Evolutionary conservation across 2,888 invertebrate genomes (phyloP), one percentile per base, ranked within the genome.

Genomic region (Coleophora deauratella): DNA sequence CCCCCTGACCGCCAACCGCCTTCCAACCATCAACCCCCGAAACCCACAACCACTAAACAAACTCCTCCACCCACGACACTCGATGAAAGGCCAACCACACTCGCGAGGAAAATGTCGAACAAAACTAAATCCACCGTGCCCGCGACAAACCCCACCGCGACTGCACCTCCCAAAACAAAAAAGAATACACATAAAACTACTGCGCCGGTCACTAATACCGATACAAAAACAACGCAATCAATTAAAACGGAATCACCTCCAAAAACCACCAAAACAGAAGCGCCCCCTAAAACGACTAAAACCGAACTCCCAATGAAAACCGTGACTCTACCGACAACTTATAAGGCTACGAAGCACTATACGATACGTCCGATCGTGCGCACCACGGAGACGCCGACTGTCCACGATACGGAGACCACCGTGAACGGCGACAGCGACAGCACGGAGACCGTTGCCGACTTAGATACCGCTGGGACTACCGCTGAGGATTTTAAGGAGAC

Each of bases 291-390:
- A 36, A 64, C 71, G 36, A 21, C 21, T 21, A 21, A 21, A 21
- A 21, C 21, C 6, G 21, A 21, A 21, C 3, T 21, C 21, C 21
- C 21, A 21, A 4, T 21, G 21, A 78, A 68, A 57, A 66, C 67
- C 40, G 57, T 64, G 44, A 68, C 72, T 36, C 67, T 54, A 27
- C 57, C 73, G 42, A 67, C 77, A 45, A 75, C 81, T 39, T 67
- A 67, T 49, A 71, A 77, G 42, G 81, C 88, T 36, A 80, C 87
- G 43, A 84, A 86, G 55, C 81, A 84, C 54, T 89, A 88, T 51
- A 86, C 88, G 37, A 88, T 88, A 46, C 79, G 86, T 54, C 79
- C 77, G 45, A 49, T 73, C 45, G 69, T 81, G 56, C 69, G 81
- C 41, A 81, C 76, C 10, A 64, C 66, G 45, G 75, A 72, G 49